Conservation (phyloP, 2,113 vertebrate genomes). For the Daphoenositta chrysoptera region DNA sequence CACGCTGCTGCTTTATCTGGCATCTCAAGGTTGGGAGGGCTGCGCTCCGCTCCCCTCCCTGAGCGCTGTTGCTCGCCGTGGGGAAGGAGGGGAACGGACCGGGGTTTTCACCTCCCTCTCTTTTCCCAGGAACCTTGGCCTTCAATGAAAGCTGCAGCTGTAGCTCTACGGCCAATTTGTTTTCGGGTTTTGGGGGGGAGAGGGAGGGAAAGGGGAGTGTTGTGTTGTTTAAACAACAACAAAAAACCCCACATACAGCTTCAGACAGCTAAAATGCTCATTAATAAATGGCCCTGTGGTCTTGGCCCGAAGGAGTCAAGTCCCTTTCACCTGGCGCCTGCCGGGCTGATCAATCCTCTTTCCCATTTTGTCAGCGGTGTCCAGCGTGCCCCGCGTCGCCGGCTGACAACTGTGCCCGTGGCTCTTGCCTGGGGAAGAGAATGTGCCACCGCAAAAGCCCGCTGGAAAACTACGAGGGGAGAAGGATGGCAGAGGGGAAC, state of each 20-base stretch:
- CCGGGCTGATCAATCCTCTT: neutral
- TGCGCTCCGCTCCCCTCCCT: constrained; percentile 32
- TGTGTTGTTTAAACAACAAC: neutral
- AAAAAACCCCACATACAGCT: neutral
- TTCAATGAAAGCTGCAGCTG: neutral
- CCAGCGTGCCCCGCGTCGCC: neutral
- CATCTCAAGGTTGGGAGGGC: constrained; percentile 82
- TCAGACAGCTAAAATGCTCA: constrained; percentile 8
- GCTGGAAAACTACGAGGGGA: neutral
- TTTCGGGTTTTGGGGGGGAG: neutral
- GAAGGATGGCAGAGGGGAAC: neutral
- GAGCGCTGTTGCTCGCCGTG: neutral
- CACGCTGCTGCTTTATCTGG: constrained; percentile 92
- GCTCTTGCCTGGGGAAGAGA: neutral
- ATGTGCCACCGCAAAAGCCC: neutral
- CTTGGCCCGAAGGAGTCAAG: neutral
- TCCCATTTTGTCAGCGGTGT: neutral
- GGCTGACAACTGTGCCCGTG: neutral
- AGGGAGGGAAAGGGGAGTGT: neutral
- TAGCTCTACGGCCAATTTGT: neutral
- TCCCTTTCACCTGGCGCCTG: constrained; percentile 43
- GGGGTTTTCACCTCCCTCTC: neutral
- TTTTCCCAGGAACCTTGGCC: neutral
- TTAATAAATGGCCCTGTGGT: constrained; percentile 28
- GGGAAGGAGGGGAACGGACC: neutral